phyloP scores from a whole-genome alignment of 2,797 vertebrate species.

The Hephaestus fuliginosus region DNA sequence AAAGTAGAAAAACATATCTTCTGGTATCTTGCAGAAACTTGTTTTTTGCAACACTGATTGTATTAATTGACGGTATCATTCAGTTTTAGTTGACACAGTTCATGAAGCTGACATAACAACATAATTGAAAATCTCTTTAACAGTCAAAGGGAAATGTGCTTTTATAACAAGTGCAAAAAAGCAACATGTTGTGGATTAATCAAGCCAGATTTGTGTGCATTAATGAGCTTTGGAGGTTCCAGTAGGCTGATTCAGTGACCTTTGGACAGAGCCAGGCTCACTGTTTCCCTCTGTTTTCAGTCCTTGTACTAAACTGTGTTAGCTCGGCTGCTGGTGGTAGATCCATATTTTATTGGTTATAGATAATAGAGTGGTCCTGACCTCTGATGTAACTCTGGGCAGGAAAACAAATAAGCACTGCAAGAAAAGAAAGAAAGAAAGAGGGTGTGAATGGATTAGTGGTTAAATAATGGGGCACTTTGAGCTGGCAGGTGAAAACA shows the following conservation, averaged over 20 bases:
- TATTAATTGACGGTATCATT: background rate
- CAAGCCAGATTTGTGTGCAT: background rate
- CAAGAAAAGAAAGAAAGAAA: background rate
- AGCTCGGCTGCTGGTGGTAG: background rate
- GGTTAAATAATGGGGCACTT: background rate
- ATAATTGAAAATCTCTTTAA: background rate
- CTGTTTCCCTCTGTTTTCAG: background rate
- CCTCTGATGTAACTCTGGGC: background rate
- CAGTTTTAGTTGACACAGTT: background rate
- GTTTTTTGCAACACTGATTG: background rate
- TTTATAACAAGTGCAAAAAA: background rate
- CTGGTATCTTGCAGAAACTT: background rate
- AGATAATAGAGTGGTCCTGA: background rate
- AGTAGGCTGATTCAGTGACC: background rate
- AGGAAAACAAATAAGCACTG: background rate
- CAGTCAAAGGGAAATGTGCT: background rate
- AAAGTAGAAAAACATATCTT: background rate
- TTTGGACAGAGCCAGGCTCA: background rate
- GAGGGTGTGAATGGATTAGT: background rate
- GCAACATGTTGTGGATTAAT: background rate
- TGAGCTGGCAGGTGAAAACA: no score
- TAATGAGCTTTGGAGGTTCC: background rate
- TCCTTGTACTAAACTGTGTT: background rate
- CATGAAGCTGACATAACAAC: background rate
- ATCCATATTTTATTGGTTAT: background rate